These are phyloP conservation scores for Psittacula echo DNA, from an alignment of 2,797 vertebrate species.

Conservation along the genomic window DNA sequence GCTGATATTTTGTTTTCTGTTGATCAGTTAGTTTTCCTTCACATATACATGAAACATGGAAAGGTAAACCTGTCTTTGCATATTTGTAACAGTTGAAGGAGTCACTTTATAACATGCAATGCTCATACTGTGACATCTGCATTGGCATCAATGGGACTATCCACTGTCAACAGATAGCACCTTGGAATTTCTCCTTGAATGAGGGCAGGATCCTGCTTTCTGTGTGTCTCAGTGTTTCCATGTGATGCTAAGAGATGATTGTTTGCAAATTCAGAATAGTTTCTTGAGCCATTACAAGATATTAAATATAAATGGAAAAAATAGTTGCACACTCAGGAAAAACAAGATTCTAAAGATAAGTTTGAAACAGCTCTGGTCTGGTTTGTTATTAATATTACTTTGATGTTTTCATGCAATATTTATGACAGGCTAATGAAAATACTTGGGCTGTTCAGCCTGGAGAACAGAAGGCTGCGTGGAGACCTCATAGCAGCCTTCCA, in stretches of 20 bases:
- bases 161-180: neutral
- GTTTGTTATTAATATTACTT: neutral
- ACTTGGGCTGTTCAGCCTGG: neutral
- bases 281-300: neutral
- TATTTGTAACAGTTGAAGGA: neutral
- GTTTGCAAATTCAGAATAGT: neutral
- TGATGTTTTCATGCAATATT: neutral
- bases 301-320: neutral
- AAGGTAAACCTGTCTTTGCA: neutral
- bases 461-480: too few species aligned
- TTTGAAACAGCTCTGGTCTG: neutral
- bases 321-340: neutral
- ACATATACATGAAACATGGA: neutral
- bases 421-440: neutral
- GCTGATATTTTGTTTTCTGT: neutral
- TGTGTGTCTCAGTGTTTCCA: neutral
- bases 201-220: neutral
- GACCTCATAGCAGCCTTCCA: too few species aligned
- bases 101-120: neutral
- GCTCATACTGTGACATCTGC: neutral
- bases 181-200: neutral
- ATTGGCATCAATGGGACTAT: neutral
- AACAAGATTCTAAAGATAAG: neutral
- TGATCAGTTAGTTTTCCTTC: neutral
- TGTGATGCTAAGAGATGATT: neutral